A percentile compares a stretch with the other conserved stretches of the same genome.
Evolutionary conservation across 2,888 invertebrate genomes (phyloP).

Genomic region (Dryadula phaetusa): DNA sequence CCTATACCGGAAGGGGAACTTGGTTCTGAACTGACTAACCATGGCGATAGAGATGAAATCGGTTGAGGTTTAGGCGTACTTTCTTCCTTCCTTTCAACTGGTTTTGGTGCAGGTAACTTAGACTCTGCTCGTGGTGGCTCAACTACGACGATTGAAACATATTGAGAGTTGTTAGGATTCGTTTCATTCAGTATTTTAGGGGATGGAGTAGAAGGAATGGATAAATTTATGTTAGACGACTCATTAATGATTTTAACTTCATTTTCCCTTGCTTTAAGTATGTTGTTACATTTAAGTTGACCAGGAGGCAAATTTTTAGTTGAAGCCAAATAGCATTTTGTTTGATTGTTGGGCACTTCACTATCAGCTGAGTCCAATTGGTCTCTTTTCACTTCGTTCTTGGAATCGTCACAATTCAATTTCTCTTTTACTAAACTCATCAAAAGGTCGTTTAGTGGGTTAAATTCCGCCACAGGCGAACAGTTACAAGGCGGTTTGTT

Average conservation of each 20-base stretch:
- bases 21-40: slow-evolving; percentile 91
- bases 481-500: slow-evolving; percentile 78
- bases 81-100: slow-evolving; percentile 78
- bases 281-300: slow-evolving; percentile 95
- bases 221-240: slow-evolving; percentile 72
- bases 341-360: slow-evolving; percentile 89
- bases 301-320: slow-evolving; percentile 93
- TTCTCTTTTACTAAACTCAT: slow-evolving; percentile 81
- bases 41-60: slow-evolving; percentile 90
- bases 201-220: slow-evolving; percentile 77
- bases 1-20: slow-evolving; percentile 86
- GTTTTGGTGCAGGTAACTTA: slow-evolving; percentile 74
- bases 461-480: slow-evolving; percentile 75
- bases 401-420: slow-evolving; percentile 86
- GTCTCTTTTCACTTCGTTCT: slow-evolving; percentile 85
- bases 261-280: slow-evolving; percentile 91
- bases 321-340: slow-evolving; percentile 86
- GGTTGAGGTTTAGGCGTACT: slow-evolving; percentile 83
- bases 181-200: slow-evolving; percentile 83
- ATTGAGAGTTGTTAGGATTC: slow-evolving; percentile 76
- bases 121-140: slow-evolving; percentile 72
- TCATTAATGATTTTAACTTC: slow-evolving; percentile 79
- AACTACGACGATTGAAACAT: slow-evolving; percentile 80
- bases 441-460: slow-evolving; percentile 77
- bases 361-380: slow-evolving; percentile 78